Percentiles rank a stretch among this genome's conserved stretches.
These are phyloP conservation scores for Ennomos quercinarius DNA, from an alignment of 2,888 invertebrate genomes.

Conservation along the genomic window DNA sequence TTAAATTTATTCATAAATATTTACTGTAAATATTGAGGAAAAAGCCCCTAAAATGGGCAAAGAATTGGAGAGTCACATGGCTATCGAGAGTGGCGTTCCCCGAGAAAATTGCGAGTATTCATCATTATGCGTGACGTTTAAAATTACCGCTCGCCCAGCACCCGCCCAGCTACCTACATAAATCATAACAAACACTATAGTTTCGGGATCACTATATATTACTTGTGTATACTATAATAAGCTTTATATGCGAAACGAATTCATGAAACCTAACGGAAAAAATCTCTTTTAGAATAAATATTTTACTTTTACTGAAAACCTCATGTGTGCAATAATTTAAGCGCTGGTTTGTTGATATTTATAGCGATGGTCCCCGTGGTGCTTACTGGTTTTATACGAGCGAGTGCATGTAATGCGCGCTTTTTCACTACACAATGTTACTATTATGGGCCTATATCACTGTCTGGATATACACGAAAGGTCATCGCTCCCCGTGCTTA, in stretches of 20 bases:
- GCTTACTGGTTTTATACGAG: constrained; percentile 65
- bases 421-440: constrained; percentile 45
- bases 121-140: constrained; percentile 83
- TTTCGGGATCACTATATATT: constrained; percentile 63
- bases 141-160: constrained; percentile 73
- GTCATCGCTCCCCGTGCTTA: neutral
- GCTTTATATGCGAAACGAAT: constrained; percentile 38
- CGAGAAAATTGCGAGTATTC: constrained; percentile 82
- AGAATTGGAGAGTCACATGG: constrained; percentile 60
- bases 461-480: constrained; percentile 6
- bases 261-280: constrained; percentile 30
- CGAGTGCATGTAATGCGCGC: constrained; percentile 56
- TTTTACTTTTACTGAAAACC: constrained; percentile 57
- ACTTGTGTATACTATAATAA: constrained; percentile 45
- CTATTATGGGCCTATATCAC: constrained; percentile 21
- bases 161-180: constrained; percentile 68
- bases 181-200: constrained; percentile 75
- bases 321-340: constrained; percentile 70
- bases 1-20: neutral
- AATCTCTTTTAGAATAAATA: constrained; percentile 52
- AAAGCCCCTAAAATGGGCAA: constrained; percentile 7
- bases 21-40: neutral
- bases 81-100: constrained; percentile 66
- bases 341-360: constrained; percentile 69
- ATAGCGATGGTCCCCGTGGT: constrained; percentile 65